Evolutionary conservation across 2,113 vertebrate species (phyloP).

Genomic region (Ploceus nigricollis): DNA sequence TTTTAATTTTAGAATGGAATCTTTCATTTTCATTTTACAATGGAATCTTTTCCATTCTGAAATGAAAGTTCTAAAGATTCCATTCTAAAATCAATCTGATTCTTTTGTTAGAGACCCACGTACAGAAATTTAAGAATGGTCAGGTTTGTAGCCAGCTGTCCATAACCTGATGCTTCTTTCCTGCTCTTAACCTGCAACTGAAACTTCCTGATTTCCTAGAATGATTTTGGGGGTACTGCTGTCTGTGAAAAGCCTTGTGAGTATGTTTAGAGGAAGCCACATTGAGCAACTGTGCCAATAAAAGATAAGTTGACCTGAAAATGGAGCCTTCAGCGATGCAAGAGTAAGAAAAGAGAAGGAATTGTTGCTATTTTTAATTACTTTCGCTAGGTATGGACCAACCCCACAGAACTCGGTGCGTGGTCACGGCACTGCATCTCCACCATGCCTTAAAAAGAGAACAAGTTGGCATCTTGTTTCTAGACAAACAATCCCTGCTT

Average conservation of each 20-base stretch:
- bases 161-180: not conserved
- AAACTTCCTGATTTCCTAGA: not conserved
- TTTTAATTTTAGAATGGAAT: not conserved
- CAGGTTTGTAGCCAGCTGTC: not conserved
- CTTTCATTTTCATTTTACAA: not conserved
- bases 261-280: not conserved
- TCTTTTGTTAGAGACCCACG: fast-evolving
- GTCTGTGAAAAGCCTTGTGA: not conserved
- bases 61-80: not conserved
- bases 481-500: not conserved
- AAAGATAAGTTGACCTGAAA: not conserved
- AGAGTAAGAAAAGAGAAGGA: not conserved
- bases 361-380: not conserved
- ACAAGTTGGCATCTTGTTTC: not conserved
- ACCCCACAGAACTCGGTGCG: fast-evolving
- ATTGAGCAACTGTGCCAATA: fast-evolving
- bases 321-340: not conserved
- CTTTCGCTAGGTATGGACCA: not conserved
- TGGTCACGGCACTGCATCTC: fast-evolving
- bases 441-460: not conserved
- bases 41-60: not conserved
- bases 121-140: not conserved
- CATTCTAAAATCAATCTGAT: not conserved
- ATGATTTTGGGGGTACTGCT: not conserved
- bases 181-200: not conserved